Evolutionary conservation across 2,113 vertebrate genomes (phyloP), one percentile per base, ranked within the genome.

Genomic region (Sander lucioperca): DNA sequence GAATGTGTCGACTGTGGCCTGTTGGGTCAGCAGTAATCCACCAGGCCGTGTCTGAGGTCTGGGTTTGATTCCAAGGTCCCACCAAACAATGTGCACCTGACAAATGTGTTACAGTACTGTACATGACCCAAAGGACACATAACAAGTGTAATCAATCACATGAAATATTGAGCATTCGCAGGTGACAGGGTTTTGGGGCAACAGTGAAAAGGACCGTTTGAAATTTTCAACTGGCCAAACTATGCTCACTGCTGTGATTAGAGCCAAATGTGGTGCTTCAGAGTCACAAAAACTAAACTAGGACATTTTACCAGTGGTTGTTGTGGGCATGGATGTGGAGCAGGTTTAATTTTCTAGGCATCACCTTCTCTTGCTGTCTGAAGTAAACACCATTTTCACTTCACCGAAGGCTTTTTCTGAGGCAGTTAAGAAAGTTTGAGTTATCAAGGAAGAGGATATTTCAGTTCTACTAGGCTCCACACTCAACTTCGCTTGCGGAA

Each of bases 71-170:
- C 36, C 47, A 56, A 79, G 48, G 48, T 74, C 69, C 25, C 5
- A 63, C 39, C 48, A 68, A 77, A 77, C 61, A 74, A 57, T 77
- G 73, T 51, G 23, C 78, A 33, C 61, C 66, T n/a, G 15, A 77
- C 54, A 39, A 36, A 77, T 68, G 57, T 39, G 21, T 51, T 58
- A 10, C 36, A 57, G 51, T 15, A 47, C 74, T 47, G 16, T 16
- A 68, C 54, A 15, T 0, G 54, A 50, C 54, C 45, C 54, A 25
- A 18, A 19, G 54, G 54, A 68, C 64, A 36, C 54, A 36, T 58
- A 51, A 51, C 33, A 36, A 23, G 54, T 50, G 45, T 69, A 3
- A 27, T 61, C 45, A 50, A 25, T 50, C 54, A 61, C 21, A 25
- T 39, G 64, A 68, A 45, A 25, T 59, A 36, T 25, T 67, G 23